Evolutionary conservation across 2,888 invertebrate genomes (phyloP).

Genomic region (Diaphora mendica): DNA sequence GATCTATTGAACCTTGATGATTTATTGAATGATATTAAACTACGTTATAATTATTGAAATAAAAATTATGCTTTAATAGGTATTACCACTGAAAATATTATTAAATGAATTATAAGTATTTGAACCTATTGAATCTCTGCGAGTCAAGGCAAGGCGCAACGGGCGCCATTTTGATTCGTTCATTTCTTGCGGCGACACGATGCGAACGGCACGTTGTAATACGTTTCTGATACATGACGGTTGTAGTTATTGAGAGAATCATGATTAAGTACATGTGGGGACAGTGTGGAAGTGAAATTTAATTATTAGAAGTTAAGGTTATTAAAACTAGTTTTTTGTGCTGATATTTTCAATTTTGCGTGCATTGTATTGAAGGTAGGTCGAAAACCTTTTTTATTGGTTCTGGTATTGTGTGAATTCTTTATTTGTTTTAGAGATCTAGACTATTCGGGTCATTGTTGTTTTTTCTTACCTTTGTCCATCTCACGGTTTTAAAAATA

Average conservation of each 20-base stretch:
- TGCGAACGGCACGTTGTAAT: conserved; percentile 47
- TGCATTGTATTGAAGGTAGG: conserved; percentile 46
- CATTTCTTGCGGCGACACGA: conserved; percentile 49
- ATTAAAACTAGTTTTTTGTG: conserved; percentile 24
- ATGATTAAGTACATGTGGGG: conserved; percentile 12
- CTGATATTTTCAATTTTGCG: conserved; percentile 36
- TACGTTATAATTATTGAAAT: not conserved
- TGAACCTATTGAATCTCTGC: not conserved
- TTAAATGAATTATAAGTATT: not conserved
- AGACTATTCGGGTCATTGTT: not conserved
- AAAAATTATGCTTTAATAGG: not conserved
- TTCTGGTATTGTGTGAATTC: not conserved
- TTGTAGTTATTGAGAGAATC: conserved; percentile 9
- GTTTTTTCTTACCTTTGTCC: not conserved
- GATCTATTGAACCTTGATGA: not conserved
- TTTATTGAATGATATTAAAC: not conserved
- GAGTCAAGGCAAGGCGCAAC: not conserved
- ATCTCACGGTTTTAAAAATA: not conserved
- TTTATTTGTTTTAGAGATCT: not conserved
- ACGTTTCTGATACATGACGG: conserved; percentile 1
- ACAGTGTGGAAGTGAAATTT: conserved; percentile 29
- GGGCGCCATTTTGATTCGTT: conserved; percentile 67
- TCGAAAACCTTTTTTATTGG: conserved; percentile 17
- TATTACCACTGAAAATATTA: not conserved
- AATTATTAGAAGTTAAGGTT: conserved; percentile 15